phyloP scores from a whole-genome alignment of 1,140 invertebrate species.

The Phocides pigmalion region DNA sequence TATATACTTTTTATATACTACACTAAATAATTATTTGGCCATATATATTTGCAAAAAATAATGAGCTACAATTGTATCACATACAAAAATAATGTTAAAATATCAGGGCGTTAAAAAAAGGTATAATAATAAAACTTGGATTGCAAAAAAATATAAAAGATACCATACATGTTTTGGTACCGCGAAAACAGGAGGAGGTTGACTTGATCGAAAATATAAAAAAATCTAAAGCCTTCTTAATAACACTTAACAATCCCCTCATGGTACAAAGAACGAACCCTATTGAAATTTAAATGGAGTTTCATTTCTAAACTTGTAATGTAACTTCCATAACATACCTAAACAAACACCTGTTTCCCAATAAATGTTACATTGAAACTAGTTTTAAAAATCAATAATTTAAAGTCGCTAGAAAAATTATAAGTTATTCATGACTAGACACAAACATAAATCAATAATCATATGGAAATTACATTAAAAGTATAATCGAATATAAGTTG shows the following conservation, averaged over 20 bases:
- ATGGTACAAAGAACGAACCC: slow-evolving; percentile 58
- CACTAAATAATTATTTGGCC: background rate
- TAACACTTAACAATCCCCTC: slow-evolving; percentile 66
- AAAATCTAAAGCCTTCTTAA: slow-evolving; percentile 44
- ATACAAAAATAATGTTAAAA: slow-evolving; percentile 53
- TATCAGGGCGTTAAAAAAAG: slow-evolving; percentile 74
- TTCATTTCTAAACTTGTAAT: slow-evolving; percentile 38
- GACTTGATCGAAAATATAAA: slow-evolving; percentile 63
- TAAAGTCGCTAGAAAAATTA: background rate
- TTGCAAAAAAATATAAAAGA: slow-evolving; percentile 41
- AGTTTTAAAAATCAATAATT: background rate
- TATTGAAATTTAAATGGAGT: slow-evolving; percentile 6
- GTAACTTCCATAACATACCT: slow-evolving; percentile 64
- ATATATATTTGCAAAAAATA: slow-evolving; percentile 26
- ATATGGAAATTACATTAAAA: slow-evolving; percentile 56
- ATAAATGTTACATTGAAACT: background rate
- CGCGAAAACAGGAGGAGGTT: slow-evolving; percentile 80
- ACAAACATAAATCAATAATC: slow-evolving; percentile 6
- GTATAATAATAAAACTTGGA: slow-evolving; percentile 45
- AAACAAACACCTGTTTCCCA: background rate
- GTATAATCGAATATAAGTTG: slow-evolving; percentile 7
- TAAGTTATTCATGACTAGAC: background rate
- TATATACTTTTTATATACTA: slow-evolving; percentile 1
- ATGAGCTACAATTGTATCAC: slow-evolving; percentile 39
- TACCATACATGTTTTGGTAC: slow-evolving; percentile 51